phyloP scores from a whole-genome alignment of 2,888 invertebrate species.

The Aricia artaxerxes region DNA sequence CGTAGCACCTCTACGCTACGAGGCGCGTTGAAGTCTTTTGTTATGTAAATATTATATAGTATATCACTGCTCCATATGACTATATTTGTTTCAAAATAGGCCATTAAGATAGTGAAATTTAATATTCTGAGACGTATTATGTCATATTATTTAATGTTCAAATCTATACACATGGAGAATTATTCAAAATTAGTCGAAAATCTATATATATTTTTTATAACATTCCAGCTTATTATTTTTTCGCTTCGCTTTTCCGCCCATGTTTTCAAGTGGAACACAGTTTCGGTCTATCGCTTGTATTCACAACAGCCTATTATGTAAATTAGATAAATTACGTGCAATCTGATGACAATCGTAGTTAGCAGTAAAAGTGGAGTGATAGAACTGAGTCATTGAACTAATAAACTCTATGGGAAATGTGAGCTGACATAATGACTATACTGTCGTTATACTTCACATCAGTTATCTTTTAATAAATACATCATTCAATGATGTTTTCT shows the following conservation, averaged over 20 bases:
- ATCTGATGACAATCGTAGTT: constrained; percentile 1
- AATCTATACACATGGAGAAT: too few species aligned
- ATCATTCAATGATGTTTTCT: not conserved
- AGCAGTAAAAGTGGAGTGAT: constrained; percentile 15
- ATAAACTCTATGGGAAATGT: not conserved
- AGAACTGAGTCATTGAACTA: not conserved
- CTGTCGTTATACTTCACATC: not conserved
- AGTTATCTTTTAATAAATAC: not conserved
- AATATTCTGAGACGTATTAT: not conserved
- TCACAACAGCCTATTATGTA: constrained; percentile 14
- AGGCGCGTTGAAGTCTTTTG: constrained; percentile 64
- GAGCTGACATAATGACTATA: not conserved
- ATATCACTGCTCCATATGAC: not conserved
- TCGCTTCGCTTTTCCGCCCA: not conserved
- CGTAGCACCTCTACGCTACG: constrained; percentile 2
- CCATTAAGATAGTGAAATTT: not conserved
- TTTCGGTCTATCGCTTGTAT: not conserved
- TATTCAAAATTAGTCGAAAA: not conserved
- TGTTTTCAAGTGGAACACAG: not conserved
- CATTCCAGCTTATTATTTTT: not conserved
- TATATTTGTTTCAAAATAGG: not conserved
- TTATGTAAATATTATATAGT: not conserved
- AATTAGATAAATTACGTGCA: not conserved
- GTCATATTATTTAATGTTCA: not conserved
- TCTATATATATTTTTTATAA: too few species aligned